Percentiles rank a stretch among this genome's conserved stretches.
These are phyloP conservation scores for Xenopus borealis DNA, from an alignment of 2,113 vertebrate species.

Conservation along the genomic window DNA sequence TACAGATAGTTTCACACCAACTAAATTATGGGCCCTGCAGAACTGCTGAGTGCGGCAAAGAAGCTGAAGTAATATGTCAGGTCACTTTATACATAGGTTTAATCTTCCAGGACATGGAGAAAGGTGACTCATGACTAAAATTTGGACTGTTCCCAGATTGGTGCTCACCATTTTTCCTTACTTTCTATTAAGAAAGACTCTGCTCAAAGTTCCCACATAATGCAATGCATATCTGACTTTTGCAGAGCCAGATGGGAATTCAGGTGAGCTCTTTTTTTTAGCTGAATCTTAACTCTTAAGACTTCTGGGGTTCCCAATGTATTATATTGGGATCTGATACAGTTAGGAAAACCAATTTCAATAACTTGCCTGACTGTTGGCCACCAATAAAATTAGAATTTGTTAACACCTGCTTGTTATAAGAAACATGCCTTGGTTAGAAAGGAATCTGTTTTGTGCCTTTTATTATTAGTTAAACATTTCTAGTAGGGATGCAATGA, in stretches of 20 bases:
- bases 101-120: constrained; percentile 36
- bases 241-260: not conserved
- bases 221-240: not conserved
- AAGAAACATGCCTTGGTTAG: no score
- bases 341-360: no score
- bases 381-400: no score
- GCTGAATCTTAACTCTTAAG: no score
- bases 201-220: not conserved
- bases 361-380: no score
- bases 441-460: no score
- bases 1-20: not conserved
- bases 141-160: constrained; percentile 35
- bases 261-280: not conserved
- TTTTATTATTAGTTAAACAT: no score
- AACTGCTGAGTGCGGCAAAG: constrained; percentile 33
- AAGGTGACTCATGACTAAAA: constrained; percentile 40
- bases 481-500: no score
- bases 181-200: constrained; percentile 33
- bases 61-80: constrained; percentile 35
- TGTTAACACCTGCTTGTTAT: no score
- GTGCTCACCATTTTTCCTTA: constrained; percentile 16
- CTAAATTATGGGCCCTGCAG: constrained; percentile 23
- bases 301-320: no score
- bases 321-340: no score
- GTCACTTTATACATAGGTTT: constrained; percentile 41